phyloP scores from a whole-genome alignment of 2,113 vertebrate genomes.

The Gavialis gangeticus region DNA sequence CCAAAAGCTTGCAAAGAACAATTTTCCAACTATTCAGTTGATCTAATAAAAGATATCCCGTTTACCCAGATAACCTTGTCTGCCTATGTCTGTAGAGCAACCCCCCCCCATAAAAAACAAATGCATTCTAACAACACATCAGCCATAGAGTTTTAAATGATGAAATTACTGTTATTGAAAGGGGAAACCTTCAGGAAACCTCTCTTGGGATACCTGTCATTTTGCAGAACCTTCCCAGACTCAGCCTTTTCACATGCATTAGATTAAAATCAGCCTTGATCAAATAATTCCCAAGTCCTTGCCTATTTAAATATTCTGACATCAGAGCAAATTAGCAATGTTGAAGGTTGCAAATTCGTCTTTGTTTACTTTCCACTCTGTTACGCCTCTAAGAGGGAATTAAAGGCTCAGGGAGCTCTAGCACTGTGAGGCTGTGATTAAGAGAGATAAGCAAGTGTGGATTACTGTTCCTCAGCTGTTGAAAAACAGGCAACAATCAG shows the following conservation, averaged over 20 bases:
- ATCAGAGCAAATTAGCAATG: conserved; percentile 87
- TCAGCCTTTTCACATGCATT: conserved; percentile 80
- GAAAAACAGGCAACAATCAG: conserved; percentile 82
- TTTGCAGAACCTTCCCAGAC: conserved; percentile 74
- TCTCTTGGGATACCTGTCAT: conserved; percentile 81
- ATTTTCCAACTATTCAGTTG: too few relatives aligned
- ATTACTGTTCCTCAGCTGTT: conserved; percentile 84
- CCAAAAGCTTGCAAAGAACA: too few relatives aligned
- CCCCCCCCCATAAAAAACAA: conserved; percentile 1
- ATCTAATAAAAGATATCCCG: too few relatives aligned
- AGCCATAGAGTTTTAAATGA: conserved; percentile 62
- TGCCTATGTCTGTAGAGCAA: too few relatives aligned
- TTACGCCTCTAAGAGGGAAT: conserved; percentile 85
- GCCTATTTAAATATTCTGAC: conserved; percentile 86
- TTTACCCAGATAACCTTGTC: too few relatives aligned
- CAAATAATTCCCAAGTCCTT: conserved; percentile 83
- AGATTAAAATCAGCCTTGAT: conserved; percentile 83
- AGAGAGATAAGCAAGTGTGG: conserved; percentile 83
- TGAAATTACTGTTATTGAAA: conserved; percentile 76
- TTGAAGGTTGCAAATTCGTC: conserved; percentile 83
- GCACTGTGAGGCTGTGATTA: conserved; percentile 83
- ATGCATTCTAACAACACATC: conserved; percentile 26
- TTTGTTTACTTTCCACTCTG: conserved; percentile 89
- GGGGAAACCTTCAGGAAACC: conserved; percentile 74
- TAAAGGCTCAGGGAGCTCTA: conserved; percentile 83